Evolutionary conservation across 2,888 invertebrate genomes (phyloP).

Genomic region (Nomada hirtipes): DNA sequence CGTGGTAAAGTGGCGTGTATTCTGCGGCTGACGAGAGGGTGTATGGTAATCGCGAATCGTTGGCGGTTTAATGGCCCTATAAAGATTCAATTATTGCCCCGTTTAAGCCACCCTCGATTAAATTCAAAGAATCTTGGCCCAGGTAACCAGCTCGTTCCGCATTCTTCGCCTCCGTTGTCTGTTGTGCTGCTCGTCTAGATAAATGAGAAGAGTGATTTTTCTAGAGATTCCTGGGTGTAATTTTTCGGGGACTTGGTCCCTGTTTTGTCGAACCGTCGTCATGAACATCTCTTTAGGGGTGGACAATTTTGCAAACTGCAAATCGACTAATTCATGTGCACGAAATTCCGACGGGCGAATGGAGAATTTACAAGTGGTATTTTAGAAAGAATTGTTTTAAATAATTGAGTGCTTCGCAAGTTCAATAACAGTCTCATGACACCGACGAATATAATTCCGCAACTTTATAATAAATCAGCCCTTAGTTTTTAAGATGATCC

Average conservation of each 20-base stretch:
- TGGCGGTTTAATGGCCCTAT: constrained; percentile 29
- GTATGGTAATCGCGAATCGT: constrained; percentile 33
- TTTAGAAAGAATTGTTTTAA: too few species aligned
- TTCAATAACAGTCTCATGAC: too few species aligned
- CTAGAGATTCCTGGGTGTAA: constrained; percentile 9
- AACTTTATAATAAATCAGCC: too few species aligned
- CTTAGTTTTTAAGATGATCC: too few species aligned
- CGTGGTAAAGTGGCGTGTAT: background rate
- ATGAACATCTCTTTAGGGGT: background rate
- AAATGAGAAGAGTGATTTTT: constrained; percentile 30
- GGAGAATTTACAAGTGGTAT: too few species aligned
- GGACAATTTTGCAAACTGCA: too few species aligned
- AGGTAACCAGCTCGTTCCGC: constrained; percentile 26
- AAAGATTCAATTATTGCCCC: constrained; percentile 53
- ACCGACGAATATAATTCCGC: too few species aligned
- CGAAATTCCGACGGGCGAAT: too few species aligned
- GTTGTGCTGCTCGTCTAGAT: background rate
- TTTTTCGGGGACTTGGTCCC: background rate
- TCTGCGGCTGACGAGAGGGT: background rate
- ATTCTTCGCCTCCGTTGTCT: constrained; percentile 29
- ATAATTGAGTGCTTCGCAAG: too few species aligned
- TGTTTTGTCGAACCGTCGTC: background rate
- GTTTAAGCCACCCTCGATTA: constrained; percentile 40
- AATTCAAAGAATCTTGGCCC: constrained; percentile 36
- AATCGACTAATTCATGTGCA: too few species aligned